These are phyloP conservation scores for Heliconius ethilla DNA, from an alignment of 2,888 invertebrate species.

Conservation along the genomic window DNA sequence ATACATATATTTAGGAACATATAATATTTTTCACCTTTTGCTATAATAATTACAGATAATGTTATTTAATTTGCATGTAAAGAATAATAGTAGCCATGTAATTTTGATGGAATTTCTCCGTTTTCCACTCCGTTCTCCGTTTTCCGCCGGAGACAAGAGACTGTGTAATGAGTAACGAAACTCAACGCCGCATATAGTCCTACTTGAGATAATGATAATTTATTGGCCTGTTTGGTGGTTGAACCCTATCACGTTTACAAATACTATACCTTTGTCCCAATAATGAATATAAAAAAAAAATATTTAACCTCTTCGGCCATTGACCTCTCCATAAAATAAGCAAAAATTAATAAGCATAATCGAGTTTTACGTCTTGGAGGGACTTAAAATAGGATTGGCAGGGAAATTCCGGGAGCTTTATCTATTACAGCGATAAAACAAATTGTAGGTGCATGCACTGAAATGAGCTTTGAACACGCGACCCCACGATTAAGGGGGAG, in stretches of 20 bases:
- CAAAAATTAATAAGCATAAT: conserved; percentile 19
- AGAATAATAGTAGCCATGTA: background rate
- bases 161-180: background rate
- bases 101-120: too few relatives aligned
- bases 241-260: too few relatives aligned
- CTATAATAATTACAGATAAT: background rate
- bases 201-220: too few relatives aligned
- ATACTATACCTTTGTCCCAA: too few relatives aligned
- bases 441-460: conserved; percentile 60
- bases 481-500: conserved; percentile 46
- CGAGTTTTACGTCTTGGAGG: conserved; percentile 18
- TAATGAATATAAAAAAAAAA: too few relatives aligned
- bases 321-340: conserved; percentile 5
- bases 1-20: background rate
- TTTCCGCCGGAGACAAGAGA: background rate
- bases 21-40: background rate
- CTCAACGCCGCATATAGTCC: background rate
- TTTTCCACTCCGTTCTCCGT: too few relatives aligned
- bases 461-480: conserved; percentile 62
- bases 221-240: too few relatives aligned
- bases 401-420: conserved; percentile 57
- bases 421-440: conserved; percentile 69
- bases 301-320: background rate
- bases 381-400: conserved; percentile 46
- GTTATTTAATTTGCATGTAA: background rate